Percentiles rank a stretch among this genome's conserved stretches.
These are phyloP conservation scores for Microhierax caerulescens DNA, from an alignment of 2,797 vertebrate species.

Conservation along the genomic window DNA sequence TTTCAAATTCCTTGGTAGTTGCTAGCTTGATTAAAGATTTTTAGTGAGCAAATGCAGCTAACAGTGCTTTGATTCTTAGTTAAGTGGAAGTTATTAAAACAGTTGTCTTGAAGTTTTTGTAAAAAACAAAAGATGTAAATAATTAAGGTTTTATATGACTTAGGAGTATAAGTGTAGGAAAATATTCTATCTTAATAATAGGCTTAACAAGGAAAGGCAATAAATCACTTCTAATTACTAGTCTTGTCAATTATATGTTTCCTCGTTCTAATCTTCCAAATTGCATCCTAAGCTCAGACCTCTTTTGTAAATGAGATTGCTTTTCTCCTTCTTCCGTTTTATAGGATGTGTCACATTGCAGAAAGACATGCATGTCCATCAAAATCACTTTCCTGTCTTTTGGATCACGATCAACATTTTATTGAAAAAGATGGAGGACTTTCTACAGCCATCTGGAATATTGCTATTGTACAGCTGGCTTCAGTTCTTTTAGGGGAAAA, in stretches of 20 bases:
- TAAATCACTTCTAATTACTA: conserved; percentile 57
- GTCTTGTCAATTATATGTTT: conserved; percentile 21
- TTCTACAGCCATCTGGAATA: neutral
- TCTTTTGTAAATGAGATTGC: conserved; percentile 21
- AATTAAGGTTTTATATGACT: neutral
- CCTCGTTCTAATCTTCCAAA: conserved; percentile 24
- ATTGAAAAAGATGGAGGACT: neutral
- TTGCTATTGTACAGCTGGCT: neutral
- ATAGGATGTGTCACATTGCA: neutral
- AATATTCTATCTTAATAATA: conserved; percentile 44
- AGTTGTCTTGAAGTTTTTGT: conserved; percentile 19
- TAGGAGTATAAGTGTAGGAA: conserved; percentile 10
- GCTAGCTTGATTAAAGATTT: neutral
- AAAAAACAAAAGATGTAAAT: neutral
- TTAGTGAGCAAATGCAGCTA: neutral
- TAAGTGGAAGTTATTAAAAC: conserved; percentile 17
- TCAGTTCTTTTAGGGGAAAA: neutral
- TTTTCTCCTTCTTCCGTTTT: neutral
- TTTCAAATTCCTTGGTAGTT: neutral
- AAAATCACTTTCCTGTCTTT: neutral
- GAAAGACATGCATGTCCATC: neutral
- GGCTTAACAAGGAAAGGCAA: conserved; percentile 42
- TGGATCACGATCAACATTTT: neutral
- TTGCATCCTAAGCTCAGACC: conserved; percentile 3
- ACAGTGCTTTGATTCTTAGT: neutral